phyloP scores from a whole-genome alignment of 2,113 vertebrate species.

The Ptilorrhoa leucosticta region DNA sequence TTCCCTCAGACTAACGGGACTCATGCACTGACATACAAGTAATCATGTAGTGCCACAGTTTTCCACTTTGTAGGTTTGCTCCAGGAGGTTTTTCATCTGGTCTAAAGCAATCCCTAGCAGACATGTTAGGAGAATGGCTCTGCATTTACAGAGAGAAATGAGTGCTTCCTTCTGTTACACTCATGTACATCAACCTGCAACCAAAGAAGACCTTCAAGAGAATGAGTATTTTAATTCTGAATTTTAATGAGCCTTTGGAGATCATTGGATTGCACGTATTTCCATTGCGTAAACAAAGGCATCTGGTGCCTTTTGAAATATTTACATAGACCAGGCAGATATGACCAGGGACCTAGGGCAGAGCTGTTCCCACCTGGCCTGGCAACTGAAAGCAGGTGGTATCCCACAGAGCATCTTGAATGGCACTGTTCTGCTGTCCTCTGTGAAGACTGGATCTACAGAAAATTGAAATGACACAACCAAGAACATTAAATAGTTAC shows the following conservation, averaged over 20 bases:
- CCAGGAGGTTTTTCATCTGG: background rate
- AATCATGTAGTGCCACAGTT: background rate
- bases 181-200: background rate
- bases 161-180: background rate
- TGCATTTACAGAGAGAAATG: background rate
- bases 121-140: background rate
- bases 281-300: background rate
- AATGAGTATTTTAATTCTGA: background rate
- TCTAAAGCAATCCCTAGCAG: background rate
- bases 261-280: background rate
- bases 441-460: background rate
- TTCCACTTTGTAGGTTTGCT: background rate
- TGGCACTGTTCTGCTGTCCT: background rate
- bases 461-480: background rate
- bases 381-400: background rate
- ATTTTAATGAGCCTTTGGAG: background rate
- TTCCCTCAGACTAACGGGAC: background rate
- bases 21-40: background rate
- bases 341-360: background rate
- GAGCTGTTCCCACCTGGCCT: background rate
- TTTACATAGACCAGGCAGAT: background rate
- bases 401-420: background rate
- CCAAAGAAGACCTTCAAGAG: background rate
- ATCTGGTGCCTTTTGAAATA: background rate
- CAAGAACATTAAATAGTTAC: background rate